A percentile compares a stretch with the other conserved stretches of the same genome.
Conservation (phyloP, 2,888 invertebrate species). For the Epinotia bilunana region DNA sequence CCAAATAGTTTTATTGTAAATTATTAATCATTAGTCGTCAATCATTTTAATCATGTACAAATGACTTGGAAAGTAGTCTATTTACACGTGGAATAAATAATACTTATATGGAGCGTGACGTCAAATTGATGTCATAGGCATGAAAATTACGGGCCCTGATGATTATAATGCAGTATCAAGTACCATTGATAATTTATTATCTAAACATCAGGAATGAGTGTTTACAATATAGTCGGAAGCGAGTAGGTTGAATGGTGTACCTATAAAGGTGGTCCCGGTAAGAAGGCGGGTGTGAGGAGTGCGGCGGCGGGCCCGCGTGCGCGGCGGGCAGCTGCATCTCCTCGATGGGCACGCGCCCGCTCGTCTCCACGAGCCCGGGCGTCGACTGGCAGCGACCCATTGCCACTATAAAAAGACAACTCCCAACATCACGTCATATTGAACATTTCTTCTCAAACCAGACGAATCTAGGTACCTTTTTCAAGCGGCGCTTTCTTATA, state of each 20-base stretch:
- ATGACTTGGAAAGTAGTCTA: too few species aligned
- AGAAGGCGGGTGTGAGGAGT: constrained; percentile 79
- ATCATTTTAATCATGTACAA: too few species aligned
- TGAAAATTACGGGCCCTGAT: too few species aligned
- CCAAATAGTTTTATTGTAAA: too few species aligned
- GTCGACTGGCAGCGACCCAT: constrained; percentile 98
- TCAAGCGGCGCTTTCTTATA: constrained; percentile 97
- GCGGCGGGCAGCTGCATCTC: constrained; percentile 78
- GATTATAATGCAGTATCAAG: too few species aligned
- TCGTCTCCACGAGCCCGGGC: constrained; percentile 97
- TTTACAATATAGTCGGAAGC: too few species aligned
- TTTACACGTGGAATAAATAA: too few species aligned
- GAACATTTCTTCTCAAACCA: not conserved
- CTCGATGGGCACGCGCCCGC: constrained; percentile 94
- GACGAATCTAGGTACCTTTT: constrained; percentile 87
- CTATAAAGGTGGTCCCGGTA: constrained; percentile 84
- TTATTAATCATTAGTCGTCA: too few species aligned
- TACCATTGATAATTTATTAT: too few species aligned
- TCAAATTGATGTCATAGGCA: too few species aligned
- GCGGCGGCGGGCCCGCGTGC: constrained; percentile 70
- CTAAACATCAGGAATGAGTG: too few species aligned
- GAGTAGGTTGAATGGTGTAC: constrained; percentile 52
- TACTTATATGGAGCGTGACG: too few species aligned
- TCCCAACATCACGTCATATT: constrained; percentile 16
- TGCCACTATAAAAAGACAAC: constrained; percentile 86